Conservation (phyloP, 2,888 invertebrate species). For the Elysia crispata region DNA sequence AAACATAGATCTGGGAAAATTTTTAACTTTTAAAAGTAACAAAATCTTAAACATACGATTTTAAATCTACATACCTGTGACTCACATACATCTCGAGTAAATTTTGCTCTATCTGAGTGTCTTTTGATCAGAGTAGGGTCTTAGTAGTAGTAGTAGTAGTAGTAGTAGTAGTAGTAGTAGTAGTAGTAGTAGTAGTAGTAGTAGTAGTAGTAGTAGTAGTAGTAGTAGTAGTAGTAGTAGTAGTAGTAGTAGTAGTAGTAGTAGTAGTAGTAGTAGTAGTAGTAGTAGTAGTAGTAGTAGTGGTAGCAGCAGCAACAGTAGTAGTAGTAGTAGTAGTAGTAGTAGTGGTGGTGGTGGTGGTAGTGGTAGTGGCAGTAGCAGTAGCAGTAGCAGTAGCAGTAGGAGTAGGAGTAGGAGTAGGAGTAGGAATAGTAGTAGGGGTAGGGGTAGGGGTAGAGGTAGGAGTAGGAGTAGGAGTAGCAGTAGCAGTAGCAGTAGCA, state of each 20-base stretch:
- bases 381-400: background rate
- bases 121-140: background rate
- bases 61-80: no score
- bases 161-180: slow-evolving; percentile 45
- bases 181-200: slow-evolving; percentile 46
- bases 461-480: slow-evolving; percentile 38
- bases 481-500: slow-evolving; percentile 49
- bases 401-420: slow-evolving; percentile 19
- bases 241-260: slow-evolving; percentile 27
- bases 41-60: no score
- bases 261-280: background rate
- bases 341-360: background rate
- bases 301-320: background rate
- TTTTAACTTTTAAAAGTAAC: no score
- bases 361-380: background rate
- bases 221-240: slow-evolving; percentile 33
- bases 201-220: slow-evolving; percentile 44
- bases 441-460: no score
- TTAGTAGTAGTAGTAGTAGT: slow-evolving; percentile 46
- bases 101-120: no score
- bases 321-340: background rate
- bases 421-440: slow-evolving; percentile 38
- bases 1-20: no score
- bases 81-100: no score
- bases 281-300: background rate